Evolutionary conservation across 2,888 invertebrate species (phyloP).

Genomic region (Agrotis exclamationis): DNA sequence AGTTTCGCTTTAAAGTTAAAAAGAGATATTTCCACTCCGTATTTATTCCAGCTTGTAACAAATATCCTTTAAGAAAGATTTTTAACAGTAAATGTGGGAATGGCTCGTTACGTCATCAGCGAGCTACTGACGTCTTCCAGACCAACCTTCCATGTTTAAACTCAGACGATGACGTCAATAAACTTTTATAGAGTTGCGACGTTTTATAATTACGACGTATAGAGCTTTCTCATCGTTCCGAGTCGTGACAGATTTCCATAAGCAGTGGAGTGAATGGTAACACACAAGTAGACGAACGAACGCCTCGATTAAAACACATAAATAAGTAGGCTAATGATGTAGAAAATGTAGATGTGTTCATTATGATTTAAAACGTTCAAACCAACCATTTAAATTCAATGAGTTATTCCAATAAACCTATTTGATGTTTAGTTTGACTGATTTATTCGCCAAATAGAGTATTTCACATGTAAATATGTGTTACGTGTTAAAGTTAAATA

Average conservation of each 20-base stretch:
- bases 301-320: slow-evolving; percentile 41
- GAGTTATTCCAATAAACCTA: slow-evolving; percentile 35
- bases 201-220: slow-evolving; percentile 41
- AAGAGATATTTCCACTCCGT: slow-evolving; percentile 29
- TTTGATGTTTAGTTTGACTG: slow-evolving; percentile 34
- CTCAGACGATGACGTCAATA: slow-evolving; percentile 56
- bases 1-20: slow-evolving; percentile 46
- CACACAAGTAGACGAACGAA: slow-evolving; percentile 40
- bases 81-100: slow-evolving; percentile 26
- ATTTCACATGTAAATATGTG: slow-evolving; percentile 46
- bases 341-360: slow-evolving; percentile 59
- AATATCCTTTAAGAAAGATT: slow-evolving; percentile 43
- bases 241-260: slow-evolving; percentile 66
- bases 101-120: slow-evolving; percentile 47
- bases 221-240: slow-evolving; percentile 58
- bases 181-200: slow-evolving; percentile 42
- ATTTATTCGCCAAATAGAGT: slow-evolving; percentile 20
- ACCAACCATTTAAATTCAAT: slow-evolving; percentile 55
- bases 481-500: slow-evolving; percentile 40
- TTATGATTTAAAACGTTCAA: slow-evolving; percentile 52
- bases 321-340: slow-evolving; percentile 63
- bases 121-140: slow-evolving; percentile 40
- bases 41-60: slow-evolving; percentile 48
- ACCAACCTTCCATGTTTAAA: slow-evolving; percentile 38
- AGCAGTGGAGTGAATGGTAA: slow-evolving; percentile 38